Conservation (phyloP, 2,113 vertebrate species). For the Cricetomys ansorgei region DNA sequence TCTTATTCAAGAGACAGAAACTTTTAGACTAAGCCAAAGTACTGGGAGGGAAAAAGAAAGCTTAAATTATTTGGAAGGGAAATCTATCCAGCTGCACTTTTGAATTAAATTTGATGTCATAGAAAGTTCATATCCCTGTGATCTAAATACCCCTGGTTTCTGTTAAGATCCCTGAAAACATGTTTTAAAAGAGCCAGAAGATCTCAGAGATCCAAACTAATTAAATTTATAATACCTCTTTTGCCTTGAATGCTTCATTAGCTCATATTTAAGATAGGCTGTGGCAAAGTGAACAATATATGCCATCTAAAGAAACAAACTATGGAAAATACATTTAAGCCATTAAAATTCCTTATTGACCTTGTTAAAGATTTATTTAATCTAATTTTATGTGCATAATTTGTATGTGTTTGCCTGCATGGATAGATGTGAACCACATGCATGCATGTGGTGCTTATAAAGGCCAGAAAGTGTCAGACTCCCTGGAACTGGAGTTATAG, state of each 20-base stretch:
- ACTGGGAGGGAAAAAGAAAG: slow-evolving; percentile 1
- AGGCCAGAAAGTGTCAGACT: not conserved
- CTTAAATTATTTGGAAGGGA: slow-evolving; percentile 7
- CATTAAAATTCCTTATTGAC: not conserved
- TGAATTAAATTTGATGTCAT: slow-evolving; percentile 39
- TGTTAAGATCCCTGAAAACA: slow-evolving; percentile 25
- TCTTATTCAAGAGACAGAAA: slow-evolving; percentile 19
- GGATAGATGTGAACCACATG: not conserved
- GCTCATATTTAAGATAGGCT: not conserved
- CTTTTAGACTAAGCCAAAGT: not conserved
- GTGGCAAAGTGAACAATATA: not conserved
- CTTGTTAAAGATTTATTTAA: not conserved
- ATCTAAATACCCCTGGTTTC: not conserved
- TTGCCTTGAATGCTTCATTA: not conserved
- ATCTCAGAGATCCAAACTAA: not conserved
- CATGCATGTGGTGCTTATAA: rapidly evolving
- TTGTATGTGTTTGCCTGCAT: not conserved
- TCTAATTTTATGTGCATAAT: not conserved
- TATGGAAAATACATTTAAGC: not conserved
- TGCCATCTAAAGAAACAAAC: not conserved
- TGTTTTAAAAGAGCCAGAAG: not conserved
- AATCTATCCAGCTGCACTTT: slow-evolving; percentile 28
- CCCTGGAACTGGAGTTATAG: not conserved
- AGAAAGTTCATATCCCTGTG: slow-evolving; percentile 36
- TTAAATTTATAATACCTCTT: not conserved